Evolutionary conservation across 2,797 vertebrate species (phyloP), one percentile per base, ranked within the genome.

Genomic region (Meda fulgida): DNA sequence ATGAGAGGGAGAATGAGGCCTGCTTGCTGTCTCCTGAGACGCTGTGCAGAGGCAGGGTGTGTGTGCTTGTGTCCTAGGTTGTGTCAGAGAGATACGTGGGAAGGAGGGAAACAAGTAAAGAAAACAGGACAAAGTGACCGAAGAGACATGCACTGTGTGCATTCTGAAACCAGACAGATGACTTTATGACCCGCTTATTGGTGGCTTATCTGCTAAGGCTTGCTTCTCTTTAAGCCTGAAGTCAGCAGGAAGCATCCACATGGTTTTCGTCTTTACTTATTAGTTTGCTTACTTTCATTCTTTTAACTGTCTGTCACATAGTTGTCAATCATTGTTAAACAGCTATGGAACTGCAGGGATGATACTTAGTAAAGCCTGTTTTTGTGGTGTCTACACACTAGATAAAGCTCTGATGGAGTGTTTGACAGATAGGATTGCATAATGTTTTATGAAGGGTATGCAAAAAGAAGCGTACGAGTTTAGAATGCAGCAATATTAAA

Each of bases 121-220:
- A 83, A 85, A 71, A 53, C 58, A 36, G 63, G 46, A 78, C 9
- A 43, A 77, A 67, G 78, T 81, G 82, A 69, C 84, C 75, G 26
- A 81, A 79, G 78, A 78, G 58, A 79, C 84, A 46, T 80, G 78
- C 76, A 60, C 73, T 7, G 65, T 84, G 78, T 79, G 66, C 85
- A 88, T 88, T 87, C 63, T 84, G 58, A 90, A 89, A 88, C 83
- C 82, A 88, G 86, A 89, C 86, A 71, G 85, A 86, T 71, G 65
- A 80, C 84, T 81, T 84, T 78, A 71, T 85, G 84, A 81, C 86
- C 86, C 40, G 76, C 76, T 85, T 87, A 83, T 82, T 89, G 80
- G 83, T 88, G 80, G 83, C 86, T 87, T 70, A 70, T 78, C 65
- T 84, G 83, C 79, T 78, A 75, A 73, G 43, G 58, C 77, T 86